phyloP scores from a whole-genome alignment of 2,797 vertebrate species.

The Macroramphosus scolopax region DNA sequence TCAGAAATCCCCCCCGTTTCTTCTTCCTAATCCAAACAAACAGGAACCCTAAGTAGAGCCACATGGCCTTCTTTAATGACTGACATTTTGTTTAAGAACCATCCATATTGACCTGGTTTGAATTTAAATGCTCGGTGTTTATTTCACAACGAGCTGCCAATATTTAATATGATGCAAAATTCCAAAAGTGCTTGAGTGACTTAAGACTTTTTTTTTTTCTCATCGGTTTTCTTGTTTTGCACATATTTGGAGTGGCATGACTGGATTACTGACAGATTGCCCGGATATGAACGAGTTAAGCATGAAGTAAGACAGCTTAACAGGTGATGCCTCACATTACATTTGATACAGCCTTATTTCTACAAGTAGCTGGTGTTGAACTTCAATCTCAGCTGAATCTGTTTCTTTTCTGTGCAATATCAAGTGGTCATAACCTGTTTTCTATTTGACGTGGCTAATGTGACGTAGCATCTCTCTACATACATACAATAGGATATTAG shows the following conservation, averaged over 20 bases:
- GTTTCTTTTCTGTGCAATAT: neutral
- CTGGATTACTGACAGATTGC: constrained; percentile 64
- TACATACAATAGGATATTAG: too few species aligned
- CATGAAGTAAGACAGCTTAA: constrained; percentile 37
- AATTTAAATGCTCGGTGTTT: constrained; percentile 74
- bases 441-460: too few species aligned
- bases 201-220: constrained; percentile 51
- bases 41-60: constrained; percentile 76
- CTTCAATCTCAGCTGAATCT: constrained; percentile 10
- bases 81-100: constrained; percentile 80
- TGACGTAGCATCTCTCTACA: too few species aligned
- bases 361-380: too few species aligned
- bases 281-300: constrained; percentile 29
- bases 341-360: constrained; percentile 18
- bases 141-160: constrained; percentile 70
- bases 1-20: constrained; percentile 64
- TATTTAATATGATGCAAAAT: constrained; percentile 67
- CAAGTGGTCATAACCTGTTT: too few species aligned
- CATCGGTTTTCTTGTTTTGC: constrained; percentile 52
- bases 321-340: constrained; percentile 23
- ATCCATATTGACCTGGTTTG: constrained; percentile 72
- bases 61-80: constrained; percentile 75
- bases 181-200: constrained; percentile 61
- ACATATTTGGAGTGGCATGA: constrained; percentile 48
- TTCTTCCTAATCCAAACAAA: constrained; percentile 71